Evolutionary conservation across 2,888 invertebrate species (phyloP), one percentile per base, ranked within the genome.

Genomic region (Mamestra brassicae): DNA sequence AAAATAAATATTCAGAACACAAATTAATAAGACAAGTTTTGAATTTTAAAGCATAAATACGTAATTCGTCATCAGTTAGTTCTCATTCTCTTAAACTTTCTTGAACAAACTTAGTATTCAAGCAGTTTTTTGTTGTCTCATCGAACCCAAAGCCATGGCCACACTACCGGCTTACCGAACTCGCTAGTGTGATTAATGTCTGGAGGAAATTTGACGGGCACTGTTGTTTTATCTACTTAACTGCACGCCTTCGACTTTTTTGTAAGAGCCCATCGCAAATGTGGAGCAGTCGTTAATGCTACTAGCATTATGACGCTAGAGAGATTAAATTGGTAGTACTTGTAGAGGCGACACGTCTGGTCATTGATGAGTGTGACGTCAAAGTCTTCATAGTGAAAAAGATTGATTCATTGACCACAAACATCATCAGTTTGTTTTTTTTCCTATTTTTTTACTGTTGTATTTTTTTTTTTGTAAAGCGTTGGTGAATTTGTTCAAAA

Each of bases 171-270:
- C 92, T 94, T 94, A 95, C 94, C 92, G 94, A 95, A 94, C 93
- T 93, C 93, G 93, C 95, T 93, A 93, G 94, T 93, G 89, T 96
- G 96, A 96, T 96, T 96, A 96, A 96, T 96, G 96, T 93, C 94
- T 92, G 92, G 92, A 95, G 95, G 93, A 96, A 96, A 96, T 96
- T 96, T 94, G 96, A 96, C 94, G 95, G 95, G 93, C 93, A 95
- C 94, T 95, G 96, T 96, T 95, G 95, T 96, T 95, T 95, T 94
- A 95, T 94, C 93, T 96, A 96, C 95, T 96, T 96, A 96, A 93
- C 96, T 93, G 95, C 96, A 96, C 96, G 96, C 95, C 95, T 92
- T 87, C 88, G 89, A 85, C 87, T 95, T 95, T 96, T 95, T 95
- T 94, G 90, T 83, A 70, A 89, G 79, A 81, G 86, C 84, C 81